A percentile compares a stretch with the other conserved stretches of the same genome.
Conservation (phyloP, 2,797 vertebrate genomes). For the Sitta carolinensis region DNA sequence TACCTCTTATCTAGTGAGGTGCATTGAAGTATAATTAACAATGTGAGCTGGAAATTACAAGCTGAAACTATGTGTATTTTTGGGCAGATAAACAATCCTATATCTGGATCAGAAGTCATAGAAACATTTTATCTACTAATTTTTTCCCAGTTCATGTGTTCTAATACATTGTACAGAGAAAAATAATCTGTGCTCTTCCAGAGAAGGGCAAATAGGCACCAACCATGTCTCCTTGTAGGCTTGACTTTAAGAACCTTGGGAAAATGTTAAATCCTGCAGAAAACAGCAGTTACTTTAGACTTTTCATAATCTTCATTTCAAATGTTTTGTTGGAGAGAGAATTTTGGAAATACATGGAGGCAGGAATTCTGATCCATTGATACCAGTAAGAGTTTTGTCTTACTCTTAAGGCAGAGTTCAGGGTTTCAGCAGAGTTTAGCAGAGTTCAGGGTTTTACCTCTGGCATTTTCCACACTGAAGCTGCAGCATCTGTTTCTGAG, state of each 20-base stretch:
- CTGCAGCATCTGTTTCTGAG: neutral
- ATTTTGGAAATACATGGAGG: neutral
- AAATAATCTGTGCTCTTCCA: neutral
- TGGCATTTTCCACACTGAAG: neutral
- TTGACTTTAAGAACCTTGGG: neutral
- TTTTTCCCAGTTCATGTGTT: neutral
- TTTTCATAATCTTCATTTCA: neutral
- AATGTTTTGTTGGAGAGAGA: neutral
- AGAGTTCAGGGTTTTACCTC: neutral
- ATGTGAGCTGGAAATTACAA: neutral
- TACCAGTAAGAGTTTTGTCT: neutral
- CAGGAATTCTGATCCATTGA: neutral
- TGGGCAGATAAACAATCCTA: neutral
- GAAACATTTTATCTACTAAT: neutral
- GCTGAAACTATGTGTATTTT: neutral
- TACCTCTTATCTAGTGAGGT: slow-evolving; percentile 18
- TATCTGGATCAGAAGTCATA: neutral
- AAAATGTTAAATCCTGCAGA: neutral
- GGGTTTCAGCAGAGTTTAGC: neutral
- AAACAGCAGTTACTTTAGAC: neutral
- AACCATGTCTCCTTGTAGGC: neutral
- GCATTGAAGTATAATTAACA: slow-evolving; percentile 6
- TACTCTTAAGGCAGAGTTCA: neutral
- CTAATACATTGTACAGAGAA: neutral
- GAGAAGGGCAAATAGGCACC: neutral